phyloP scores from a whole-genome alignment of 92 coral and sea anemone species.

The Phenganax subtilis region DNA sequence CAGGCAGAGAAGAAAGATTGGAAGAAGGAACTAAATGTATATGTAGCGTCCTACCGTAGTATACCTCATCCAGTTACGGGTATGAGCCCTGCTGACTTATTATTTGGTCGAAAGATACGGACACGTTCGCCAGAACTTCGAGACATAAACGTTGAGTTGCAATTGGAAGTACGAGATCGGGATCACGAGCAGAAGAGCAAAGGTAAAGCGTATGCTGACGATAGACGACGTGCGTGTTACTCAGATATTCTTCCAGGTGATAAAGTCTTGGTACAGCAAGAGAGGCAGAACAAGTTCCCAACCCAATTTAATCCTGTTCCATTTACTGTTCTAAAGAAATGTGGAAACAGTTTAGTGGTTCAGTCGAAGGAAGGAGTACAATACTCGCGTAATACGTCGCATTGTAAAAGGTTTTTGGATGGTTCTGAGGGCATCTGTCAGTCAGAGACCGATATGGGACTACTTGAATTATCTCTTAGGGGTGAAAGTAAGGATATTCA shows the following conservation, averaged over 20 bases:
- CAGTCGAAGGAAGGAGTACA: too few relatives aligned
- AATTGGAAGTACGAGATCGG: conserved; percentile 15
- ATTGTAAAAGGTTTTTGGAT: too few relatives aligned
- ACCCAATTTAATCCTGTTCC: conserved; percentile 44
- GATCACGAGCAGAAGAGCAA: conserved; percentile 46
- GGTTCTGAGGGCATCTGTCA: too few relatives aligned
- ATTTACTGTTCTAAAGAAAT: conserved; percentile 38
- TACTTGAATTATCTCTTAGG: too few relatives aligned
- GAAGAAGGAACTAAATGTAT: conserved; percentile 31
- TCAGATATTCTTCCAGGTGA: conserved; percentile 38
- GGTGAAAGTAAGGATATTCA: too few relatives aligned
- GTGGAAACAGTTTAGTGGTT: too few relatives aligned
- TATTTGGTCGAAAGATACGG: conserved; percentile 44
- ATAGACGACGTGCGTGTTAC: conserved; percentile 18
- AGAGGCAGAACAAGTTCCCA: conserved; percentile 41
- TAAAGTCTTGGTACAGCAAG: conserved; percentile 45
- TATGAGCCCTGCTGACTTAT: conserved; percentile 22
- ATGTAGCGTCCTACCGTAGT: conserved; percentile 43
- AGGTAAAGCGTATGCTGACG: conserved; percentile 37
- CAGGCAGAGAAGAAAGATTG: conserved; percentile 47
- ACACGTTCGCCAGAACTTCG: conserved; percentile 47
- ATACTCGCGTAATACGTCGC: too few relatives aligned
- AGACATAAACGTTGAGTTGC: neutral
- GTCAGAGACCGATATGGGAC: too few relatives aligned
- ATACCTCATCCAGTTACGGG: conserved; percentile 43